Conservation (phyloP, 2,888 invertebrate genomes). For the Orthonevra nobilis region DNA sequence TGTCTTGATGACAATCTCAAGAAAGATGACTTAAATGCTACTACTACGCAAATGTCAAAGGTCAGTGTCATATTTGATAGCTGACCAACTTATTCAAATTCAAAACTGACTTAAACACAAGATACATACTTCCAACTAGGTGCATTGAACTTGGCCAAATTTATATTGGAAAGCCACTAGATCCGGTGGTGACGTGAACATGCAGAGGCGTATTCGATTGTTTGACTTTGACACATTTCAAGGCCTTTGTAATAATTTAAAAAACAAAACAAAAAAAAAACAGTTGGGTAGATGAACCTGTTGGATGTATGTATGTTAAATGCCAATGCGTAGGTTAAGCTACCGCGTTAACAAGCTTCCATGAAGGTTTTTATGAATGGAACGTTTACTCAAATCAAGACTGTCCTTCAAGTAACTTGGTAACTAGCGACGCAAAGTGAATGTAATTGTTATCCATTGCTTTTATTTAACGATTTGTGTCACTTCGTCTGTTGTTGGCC, state of each 20-base stretch:
- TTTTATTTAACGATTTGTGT: too few relatives aligned
- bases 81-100: not conserved
- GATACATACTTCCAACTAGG: too few relatives aligned
- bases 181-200: conserved; percentile 8
- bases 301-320: not conserved
- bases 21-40: too few relatives aligned
- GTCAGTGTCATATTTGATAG: conserved; percentile 36
- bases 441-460: too few relatives aligned
- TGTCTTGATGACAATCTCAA: too few relatives aligned
- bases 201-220: conserved; percentile 27
- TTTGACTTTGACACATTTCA: conserved; percentile 64
- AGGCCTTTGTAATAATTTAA: conserved; percentile 23
- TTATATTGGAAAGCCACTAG: conserved; percentile 7
- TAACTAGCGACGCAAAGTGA: conserved; percentile 16
- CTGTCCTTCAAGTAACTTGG: conserved; percentile 36
- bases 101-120: not conserved
- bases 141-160: conserved; percentile 49
- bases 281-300: conserved; percentile 27
- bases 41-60: conserved; percentile 38
- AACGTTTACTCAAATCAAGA: conserved; percentile 8
- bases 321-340: conserved; percentile 6
- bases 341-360: not conserved
- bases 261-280: conserved; percentile 21
- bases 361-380: conserved; percentile 29
- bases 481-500: too few relatives aligned